Evolutionary conservation across 2,888 invertebrate genomes (phyloP), one percentile per base, ranked within the genome.

Genomic region (Perizoma flavofasciatum): DNA sequence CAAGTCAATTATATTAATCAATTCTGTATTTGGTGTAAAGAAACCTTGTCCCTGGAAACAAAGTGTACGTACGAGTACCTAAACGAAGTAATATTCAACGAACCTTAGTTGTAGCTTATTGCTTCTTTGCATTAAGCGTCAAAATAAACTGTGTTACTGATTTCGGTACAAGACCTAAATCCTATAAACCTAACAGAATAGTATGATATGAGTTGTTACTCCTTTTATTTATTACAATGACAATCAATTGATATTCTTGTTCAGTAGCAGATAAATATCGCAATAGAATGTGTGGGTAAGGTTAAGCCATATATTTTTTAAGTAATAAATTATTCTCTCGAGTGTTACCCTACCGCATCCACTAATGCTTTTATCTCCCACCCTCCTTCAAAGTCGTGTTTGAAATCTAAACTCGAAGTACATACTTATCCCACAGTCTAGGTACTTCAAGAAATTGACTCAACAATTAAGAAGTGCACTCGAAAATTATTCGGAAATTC

Each of bases 241-340:
- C 67, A 71, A 67, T 65, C 55, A 56, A 66, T 70, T 70, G 63
- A 68, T 75, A 74, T 71, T 71, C 66, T 50, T 44, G 46, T 61
- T 71, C 41, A 48, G 56, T 61, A 44, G 53, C 55, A 48, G 35
- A 56, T 56, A 51, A 58, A 53, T 39, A 55, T 51, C 35, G 45
- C 44, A 41, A 37, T 22, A 48, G 43, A 33, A 33, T 45, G 35
- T 37, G 7, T 43, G 60, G 56, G 51, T 40, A 61, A 54, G 46
- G 54, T 41, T 51, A 56, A 53, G 59, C 49, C 62, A 65, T 63
- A 61, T 46, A 50, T 58, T 63, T 55, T 56, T 59, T 59, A 56
- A 47, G 60, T 60, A 57, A 68, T 68, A 60, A 63, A 66, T 65
- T 55, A 56, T 58, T 60, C 67, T 58, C 63, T 55, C 35, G 61